phyloP scores from a whole-genome alignment of 92 coral and sea anemone genomes.

The Porites rus region DNA sequence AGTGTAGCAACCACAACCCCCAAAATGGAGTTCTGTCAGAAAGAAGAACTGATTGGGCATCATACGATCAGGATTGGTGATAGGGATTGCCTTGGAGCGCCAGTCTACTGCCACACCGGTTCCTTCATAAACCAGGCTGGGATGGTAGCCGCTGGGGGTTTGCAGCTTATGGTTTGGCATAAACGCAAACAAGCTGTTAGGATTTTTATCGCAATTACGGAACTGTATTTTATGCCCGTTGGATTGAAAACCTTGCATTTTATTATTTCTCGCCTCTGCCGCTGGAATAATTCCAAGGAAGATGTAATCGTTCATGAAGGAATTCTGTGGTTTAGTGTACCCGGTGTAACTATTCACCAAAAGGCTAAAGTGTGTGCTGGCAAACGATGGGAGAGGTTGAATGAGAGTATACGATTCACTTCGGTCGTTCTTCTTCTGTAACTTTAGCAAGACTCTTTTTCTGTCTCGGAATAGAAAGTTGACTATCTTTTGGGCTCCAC shows the following conservation, averaged over 20 bases:
- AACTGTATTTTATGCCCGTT: constrained; percentile 52
- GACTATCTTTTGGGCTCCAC: constrained; percentile 20
- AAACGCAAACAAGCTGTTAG: constrained; percentile 37
- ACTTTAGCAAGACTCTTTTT: constrained; percentile 51
- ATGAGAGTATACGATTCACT: constrained; percentile 44
- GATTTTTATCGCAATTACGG: constrained; percentile 51
- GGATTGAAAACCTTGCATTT: constrained; percentile 60
- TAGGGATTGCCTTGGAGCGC: constrained; percentile 56
- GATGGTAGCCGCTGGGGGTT: constrained; percentile 9
- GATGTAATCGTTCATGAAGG: constrained; percentile 42
- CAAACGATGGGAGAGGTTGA: constrained; percentile 14
- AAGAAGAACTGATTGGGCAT: constrained; percentile 69
- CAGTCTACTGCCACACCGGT: constrained; percentile 52
- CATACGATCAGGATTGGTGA: constrained; percentile 57
- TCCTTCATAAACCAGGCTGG: constrained; percentile 41
- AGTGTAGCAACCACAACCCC: constrained; percentile 80
- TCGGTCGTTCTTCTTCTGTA: constrained; percentile 38
- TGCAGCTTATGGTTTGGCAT: constrained; percentile 58
- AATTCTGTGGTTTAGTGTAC: constrained; percentile 56
- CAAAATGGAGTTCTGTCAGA: constrained; percentile 80
- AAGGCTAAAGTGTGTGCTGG: constrained; percentile 11
- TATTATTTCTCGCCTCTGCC: constrained; percentile 2
- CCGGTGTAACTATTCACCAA: constrained; percentile 55
- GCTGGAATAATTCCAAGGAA: constrained; percentile 59
- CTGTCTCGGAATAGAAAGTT: constrained; percentile 56